Conservation (phyloP, 1,140 invertebrate species). For the Bombus waltoni region DNA sequence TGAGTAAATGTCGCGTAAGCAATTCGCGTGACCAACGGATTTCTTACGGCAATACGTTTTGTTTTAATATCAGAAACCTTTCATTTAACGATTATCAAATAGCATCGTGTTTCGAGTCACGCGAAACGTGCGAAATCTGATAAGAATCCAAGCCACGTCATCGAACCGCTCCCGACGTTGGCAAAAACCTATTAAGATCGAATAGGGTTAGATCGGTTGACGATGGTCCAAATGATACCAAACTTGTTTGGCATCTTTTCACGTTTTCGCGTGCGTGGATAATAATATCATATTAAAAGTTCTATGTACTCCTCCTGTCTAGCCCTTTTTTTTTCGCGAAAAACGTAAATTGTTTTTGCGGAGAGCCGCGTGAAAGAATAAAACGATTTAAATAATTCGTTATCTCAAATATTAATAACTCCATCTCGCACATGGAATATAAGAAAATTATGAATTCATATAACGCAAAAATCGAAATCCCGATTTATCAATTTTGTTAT, state of each 20-base stretch:
- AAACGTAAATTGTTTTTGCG: too few relatives aligned
- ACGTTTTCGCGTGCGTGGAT: not conserved
- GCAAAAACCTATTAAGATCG: conserved; percentile 19
- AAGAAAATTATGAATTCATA: not conserved
- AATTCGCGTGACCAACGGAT: conserved; percentile 52
- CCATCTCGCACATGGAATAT: not conserved
- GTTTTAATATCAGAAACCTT: conserved; percentile 43
- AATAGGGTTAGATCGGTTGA: conserved; percentile 7
- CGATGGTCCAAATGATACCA: conserved; percentile 41
- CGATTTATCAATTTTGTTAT: not conserved
- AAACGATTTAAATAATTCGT: not conserved
- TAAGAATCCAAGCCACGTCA: conserved; percentile 55
- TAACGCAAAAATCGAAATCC: not conserved
- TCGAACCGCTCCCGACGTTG: conserved; percentile 33
- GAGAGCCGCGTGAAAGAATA: too few relatives aligned
- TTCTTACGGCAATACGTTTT: conserved; percentile 33
- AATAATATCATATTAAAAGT: not conserved
- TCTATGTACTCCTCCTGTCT: not conserved
- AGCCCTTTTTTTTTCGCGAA: too few relatives aligned
- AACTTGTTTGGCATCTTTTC: conserved; percentile 11
- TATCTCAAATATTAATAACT: not conserved
- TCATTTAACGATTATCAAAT: conserved; percentile 57
- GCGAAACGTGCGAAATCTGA: conserved; percentile 49
- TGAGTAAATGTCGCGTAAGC: conserved; percentile 18
- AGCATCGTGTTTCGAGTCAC: conserved; percentile 48